These are phyloP conservation scores for Aselliscus stoliczkanus DNA, from an alignment of 2,797 vertebrate genomes.

Conservation along the genomic window DNA sequence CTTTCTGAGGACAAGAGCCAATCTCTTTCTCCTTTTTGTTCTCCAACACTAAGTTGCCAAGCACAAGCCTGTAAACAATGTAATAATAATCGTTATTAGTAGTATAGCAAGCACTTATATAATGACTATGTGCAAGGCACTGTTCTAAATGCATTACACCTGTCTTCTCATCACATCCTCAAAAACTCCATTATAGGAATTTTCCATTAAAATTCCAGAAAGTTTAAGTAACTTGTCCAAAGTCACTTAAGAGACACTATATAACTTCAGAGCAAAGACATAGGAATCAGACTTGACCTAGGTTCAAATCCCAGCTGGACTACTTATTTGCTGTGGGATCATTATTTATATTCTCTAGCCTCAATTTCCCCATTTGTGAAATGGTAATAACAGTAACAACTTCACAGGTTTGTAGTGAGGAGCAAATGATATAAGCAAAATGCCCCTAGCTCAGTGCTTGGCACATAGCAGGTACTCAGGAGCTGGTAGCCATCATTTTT, in stretches of 20 bases:
- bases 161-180: background rate
- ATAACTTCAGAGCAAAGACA: background rate
- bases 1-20: background rate
- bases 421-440: background rate
- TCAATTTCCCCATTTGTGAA: background rate
- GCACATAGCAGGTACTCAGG: background rate
- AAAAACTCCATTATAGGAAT: background rate
- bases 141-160: background rate
- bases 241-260: background rate
- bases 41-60: background rate
- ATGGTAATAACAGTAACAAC: background rate
- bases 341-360: background rate
- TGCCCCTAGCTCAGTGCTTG: background rate
- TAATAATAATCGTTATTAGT: background rate
- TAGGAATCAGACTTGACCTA: background rate
- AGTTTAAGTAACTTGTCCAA: background rate
- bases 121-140: background rate
- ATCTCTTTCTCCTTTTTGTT: background rate
- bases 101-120: background rate
- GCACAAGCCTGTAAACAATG: background rate
- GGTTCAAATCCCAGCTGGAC: background rate
- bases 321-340: background rate
- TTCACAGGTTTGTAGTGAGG: background rate
- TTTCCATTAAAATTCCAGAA: no score
- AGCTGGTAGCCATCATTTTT: background rate